Conservation (phyloP, 2,113 vertebrate genomes). For the Falcunculus frontatus region DNA sequence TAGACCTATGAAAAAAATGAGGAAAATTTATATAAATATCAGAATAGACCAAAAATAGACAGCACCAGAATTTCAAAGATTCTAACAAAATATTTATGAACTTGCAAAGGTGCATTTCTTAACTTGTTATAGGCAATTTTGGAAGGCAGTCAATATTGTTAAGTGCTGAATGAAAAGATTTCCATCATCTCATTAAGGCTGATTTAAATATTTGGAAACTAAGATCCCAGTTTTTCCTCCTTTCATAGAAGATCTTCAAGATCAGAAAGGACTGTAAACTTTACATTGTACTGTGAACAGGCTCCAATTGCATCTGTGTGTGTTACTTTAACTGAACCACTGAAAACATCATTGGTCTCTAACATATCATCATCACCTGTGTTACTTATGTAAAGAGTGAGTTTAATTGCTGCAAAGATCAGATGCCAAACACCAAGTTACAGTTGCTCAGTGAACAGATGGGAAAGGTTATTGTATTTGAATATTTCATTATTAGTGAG, state of each 20-base stretch:
- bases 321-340: neutral
- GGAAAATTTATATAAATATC: neutral
- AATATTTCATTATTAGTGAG: conserved; percentile 42
- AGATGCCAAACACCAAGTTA: conserved; percentile 37
- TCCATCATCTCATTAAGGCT: neutral
- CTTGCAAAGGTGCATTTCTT: neutral
- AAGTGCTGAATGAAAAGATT: neutral
- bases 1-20: neutral
- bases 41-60: neutral
- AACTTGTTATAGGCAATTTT: neutral
- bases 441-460: conserved; percentile 50
- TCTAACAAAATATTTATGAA: neutral
- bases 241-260: neutral
- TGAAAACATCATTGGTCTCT: neutral
- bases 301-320: neutral
- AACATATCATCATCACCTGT: neutral
- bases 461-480: conserved; percentile 19
- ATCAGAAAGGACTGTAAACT: neutral
- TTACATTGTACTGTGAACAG: neutral
- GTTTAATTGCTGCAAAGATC: conserved; percentile 36
- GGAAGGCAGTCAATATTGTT: neutral
- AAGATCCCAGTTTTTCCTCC: neutral
- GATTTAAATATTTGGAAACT: neutral
- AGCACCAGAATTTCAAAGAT: neutral
- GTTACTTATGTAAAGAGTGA: neutral